Conservation (phyloP, 2,888 invertebrate species). For the Dioctria linearis region DNA sequence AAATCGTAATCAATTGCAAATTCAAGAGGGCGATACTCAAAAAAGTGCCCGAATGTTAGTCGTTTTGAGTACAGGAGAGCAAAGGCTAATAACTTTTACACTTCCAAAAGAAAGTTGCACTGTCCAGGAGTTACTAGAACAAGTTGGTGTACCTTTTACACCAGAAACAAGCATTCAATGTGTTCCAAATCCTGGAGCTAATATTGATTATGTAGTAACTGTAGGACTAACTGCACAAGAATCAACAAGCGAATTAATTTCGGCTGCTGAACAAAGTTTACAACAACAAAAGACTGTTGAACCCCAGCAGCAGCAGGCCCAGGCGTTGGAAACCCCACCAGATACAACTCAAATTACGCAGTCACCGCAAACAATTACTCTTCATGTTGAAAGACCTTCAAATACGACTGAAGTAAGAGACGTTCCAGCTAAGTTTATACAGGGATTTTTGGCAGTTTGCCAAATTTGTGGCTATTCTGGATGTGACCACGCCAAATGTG, state of each 20-base stretch:
- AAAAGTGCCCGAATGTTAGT: conserved; percentile 85
- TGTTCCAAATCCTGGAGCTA: conserved; percentile 80
- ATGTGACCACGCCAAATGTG: conserved; percentile 84
- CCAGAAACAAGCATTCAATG: conserved; percentile 82
- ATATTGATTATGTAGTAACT: conserved; percentile 86
- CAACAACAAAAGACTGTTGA: conserved; percentile 64
- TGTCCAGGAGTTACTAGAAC: conserved; percentile 85
- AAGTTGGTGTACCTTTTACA: conserved; percentile 80
- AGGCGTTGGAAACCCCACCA: conserved; percentile 53
- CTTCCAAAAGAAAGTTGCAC: conserved; percentile 87
- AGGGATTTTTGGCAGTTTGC: conserved; percentile 85
- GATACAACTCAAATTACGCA: conserved; percentile 57
- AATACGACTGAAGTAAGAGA: conserved; percentile 69
- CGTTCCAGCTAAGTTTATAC: conserved; percentile 76
- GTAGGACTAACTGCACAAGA: conserved; percentile 74
- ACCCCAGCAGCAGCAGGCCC: conserved; percentile 61
- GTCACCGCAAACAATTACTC: conserved; percentile 28
- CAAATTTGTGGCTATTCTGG: conserved; percentile 85
- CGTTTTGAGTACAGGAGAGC: conserved; percentile 83
- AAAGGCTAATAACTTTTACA: conserved; percentile 86
- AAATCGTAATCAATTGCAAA: conserved; percentile 64
- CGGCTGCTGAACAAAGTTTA: conserved; percentile 69
- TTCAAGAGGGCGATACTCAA: conserved; percentile 64
- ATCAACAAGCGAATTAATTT: conserved; percentile 69
- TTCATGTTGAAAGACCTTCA: background rate